Evolutionary conservation across 2,113 vertebrate species (phyloP).

Genomic region (Corydoras sp.): DNA sequence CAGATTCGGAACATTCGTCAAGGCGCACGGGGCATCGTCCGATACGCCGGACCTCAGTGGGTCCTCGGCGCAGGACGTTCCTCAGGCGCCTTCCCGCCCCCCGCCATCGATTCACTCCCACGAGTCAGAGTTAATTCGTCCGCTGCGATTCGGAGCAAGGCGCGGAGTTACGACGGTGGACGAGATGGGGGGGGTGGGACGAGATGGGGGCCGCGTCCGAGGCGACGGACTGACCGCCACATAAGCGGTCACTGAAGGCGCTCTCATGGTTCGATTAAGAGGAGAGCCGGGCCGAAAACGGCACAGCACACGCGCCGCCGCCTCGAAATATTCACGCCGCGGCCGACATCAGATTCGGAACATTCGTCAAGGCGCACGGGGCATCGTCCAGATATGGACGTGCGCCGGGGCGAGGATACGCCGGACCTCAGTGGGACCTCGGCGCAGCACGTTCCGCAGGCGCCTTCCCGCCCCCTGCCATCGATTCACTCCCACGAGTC

Average conservation of each 20-base stretch:
- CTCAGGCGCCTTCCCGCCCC: not conserved
- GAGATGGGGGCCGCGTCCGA: too few relatives aligned
- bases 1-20: not conserved
- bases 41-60: not conserved
- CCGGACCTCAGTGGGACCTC: not conserved
- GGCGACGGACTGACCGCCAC: slow-evolving; percentile 26
- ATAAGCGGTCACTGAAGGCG: slow-evolving; percentile 12
- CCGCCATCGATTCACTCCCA: slow-evolving; percentile 32
- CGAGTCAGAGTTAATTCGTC: slow-evolving; percentile 41
- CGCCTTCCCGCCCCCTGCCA: slow-evolving; percentile 15
- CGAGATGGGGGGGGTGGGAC: too few relatives aligned
- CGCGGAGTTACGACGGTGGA: slow-evolving; percentile 5
- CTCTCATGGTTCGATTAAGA: slow-evolving; percentile 25
- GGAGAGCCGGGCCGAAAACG: slow-evolving; percentile 1
- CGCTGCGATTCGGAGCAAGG: slow-evolving; percentile 29
- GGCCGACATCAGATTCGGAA: not conserved
- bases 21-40: too few relatives aligned
- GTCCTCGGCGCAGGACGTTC: not conserved
- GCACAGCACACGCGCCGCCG: not conserved
- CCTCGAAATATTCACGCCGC: not conserved
- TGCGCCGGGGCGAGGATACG: not conserved
- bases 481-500: slow-evolving; percentile 36
- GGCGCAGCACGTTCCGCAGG: not conserved
- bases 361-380: not conserved
- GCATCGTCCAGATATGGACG: not conserved